Evolutionary conservation across 1,140 invertebrate genomes (phyloP).

Genomic region (Rhopalosiphum padi): DNA sequence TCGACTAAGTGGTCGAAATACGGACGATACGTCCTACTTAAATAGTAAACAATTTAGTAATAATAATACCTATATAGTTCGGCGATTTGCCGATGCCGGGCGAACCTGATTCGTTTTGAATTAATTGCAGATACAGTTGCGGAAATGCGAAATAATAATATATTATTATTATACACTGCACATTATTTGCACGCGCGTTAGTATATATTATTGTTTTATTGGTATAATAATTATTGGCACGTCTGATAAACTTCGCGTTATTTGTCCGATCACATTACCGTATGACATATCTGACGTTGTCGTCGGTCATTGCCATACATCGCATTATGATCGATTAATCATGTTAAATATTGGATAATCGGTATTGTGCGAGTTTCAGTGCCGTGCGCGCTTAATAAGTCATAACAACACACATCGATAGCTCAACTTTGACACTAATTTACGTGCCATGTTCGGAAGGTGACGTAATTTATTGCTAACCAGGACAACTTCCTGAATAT

Average conservation of each 20-base stretch:
- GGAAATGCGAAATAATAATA: no score
- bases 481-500: conserved; percentile 10
- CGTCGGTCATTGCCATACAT: not conserved
- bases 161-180: not conserved
- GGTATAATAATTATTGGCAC: not conserved
- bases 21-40: not conserved
- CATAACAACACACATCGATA: not conserved
- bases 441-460: not conserved
- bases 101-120: no score
- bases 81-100: not conserved
- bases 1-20: not conserved
- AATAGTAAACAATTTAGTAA: not conserved
- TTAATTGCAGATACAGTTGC: no score
- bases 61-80: not conserved
- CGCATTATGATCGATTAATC: not conserved
- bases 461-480: not conserved
- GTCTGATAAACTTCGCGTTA: not conserved
- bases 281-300: not conserved
- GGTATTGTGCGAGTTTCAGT: not conserved
- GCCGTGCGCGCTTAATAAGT: not conserved
- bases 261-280: not conserved
- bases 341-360: conserved; percentile 1
- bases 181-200: not conserved
- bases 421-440: conserved; percentile 15
- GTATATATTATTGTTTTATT: not conserved